Base-by-base conservation (phyloP, 2,888 invertebrate genomes). In the Thysanoteuthis rhombus region DNA sequence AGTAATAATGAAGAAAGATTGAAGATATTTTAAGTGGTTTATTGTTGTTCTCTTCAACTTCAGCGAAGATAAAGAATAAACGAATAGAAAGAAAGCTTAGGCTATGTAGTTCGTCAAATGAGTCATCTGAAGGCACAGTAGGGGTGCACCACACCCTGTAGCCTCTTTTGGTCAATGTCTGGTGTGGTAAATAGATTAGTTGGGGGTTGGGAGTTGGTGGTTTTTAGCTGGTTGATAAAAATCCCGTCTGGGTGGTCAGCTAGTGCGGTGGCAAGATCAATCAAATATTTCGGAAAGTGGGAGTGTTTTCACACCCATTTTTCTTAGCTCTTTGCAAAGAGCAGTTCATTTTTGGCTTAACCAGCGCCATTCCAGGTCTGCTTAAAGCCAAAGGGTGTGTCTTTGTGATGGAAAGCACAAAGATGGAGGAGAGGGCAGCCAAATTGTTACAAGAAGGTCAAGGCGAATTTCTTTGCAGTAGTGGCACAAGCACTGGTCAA, bases 131-230 rank as follows among this genome's bases (percentile, higher is more conserved):
- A 52, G 52, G 52, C 75, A 75, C 75, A 36, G 75, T 75, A 75
- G 75, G 75, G 75, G 75, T n/a, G 75, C 75, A 75, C 75, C 75
- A 75, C 75, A 75, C 75, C 75, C 75, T 75, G 75, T 75, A 75
- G 75, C 75, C 75, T 75, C 75, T n/a, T 75, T 75, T 75, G 75
- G 75, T 75, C 75, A 75, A 75, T 75, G 75, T 75, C 75, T 75
- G 75, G 75, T n/a, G 75, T 75, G 75, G 75, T 75, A 75, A 75
- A 75, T 36, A 75, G 75, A 75, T 75, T 75, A 75, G 75, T 36
- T 75, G n/a, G 75, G n/a, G 75, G 75, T 75, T 75, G 75, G 75
- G 75, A 25, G 52, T 52, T 52, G 52, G 52, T 52, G 52, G 75
- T 75, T 16, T 75, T 75, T 75, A n/a, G 75, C 75, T 75, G 75